Conservation (phyloP, 2,113 vertebrate species). For the Rhadina sibilatrix region DNA sequence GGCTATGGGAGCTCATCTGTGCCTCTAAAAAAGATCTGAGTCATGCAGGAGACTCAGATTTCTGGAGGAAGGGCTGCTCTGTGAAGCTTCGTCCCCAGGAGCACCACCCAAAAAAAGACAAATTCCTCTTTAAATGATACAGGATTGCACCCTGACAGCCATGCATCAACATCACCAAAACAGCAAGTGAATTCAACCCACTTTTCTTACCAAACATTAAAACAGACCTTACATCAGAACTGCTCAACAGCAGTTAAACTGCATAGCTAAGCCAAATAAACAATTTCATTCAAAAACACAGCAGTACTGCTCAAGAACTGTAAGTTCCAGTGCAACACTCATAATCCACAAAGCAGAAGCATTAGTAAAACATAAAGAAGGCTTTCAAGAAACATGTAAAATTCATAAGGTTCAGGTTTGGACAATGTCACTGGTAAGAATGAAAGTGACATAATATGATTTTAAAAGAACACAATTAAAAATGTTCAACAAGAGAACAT, state of each 20-base stretch:
- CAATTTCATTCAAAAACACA: not conserved
- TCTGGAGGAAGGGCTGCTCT: not conserved
- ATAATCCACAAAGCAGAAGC: not conserved
- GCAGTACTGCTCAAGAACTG: not conserved
- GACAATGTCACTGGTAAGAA: not conserved
- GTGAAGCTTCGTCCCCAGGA: not conserved
- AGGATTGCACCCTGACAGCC: not conserved
- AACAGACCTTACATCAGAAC: not conserved
- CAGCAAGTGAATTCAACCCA: not conserved
- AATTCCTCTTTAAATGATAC: not conserved
- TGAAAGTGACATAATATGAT: rapidly evolving
- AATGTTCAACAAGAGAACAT: rapidly evolving
- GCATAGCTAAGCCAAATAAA: not conserved
- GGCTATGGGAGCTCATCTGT: not conserved
- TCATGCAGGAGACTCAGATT: not conserved
- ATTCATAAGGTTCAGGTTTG: not conserved
- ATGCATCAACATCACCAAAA: not conserved
- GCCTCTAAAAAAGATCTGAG: not conserved
- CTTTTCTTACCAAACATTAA: not conserved
- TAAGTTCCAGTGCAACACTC: not conserved
- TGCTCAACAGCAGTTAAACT: not conserved
- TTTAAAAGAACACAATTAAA: not conserved
- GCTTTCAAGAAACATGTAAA: rapidly evolving
- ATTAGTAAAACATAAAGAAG: rapidly evolving
- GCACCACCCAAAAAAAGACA: not conserved